Base-by-base conservation (phyloP, 2,113 vertebrate species). In the Geococcyx californianus region DNA sequence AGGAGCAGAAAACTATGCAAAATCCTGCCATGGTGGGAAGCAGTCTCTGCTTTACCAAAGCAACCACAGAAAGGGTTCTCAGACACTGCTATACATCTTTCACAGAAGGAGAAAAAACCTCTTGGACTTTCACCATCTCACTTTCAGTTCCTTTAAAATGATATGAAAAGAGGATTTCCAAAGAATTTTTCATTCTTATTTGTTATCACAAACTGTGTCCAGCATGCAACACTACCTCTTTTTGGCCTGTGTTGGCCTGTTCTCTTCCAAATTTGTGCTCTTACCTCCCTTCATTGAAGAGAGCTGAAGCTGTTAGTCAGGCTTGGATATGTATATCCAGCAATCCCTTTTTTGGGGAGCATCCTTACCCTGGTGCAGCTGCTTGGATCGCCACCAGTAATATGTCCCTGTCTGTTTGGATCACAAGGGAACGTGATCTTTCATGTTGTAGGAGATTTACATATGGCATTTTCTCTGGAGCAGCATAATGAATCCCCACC, bases 401-500 rank as follows among this genome's bases (percentile, higher is more conserved):
- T 38, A 42, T 11, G 72, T 86, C 87, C 79, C 79, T 82, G 60
- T 58, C 69, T 67, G 54, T 93, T 88, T 90, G 83, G 68, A 95
- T 92, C 82, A 92, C 3, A 2, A 74, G 34, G 40, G 56, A 95
- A 84, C 0, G 3, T 44, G 76, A 97, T 90, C 79, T 95, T 94
- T 95, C 90, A 74, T 80, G 68, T 63, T 75, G 73, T 15, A 85
- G 89, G 87, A 89, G 82, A 91, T 93, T 95, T 95, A 80, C 95
- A 93, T 60, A 29, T 67, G 82, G 72, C 75, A 93, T 94, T 83
- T 93, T 88, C 87, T 80, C 66, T 91, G 75, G 63, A 91, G 59
- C 72, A 70, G 55, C 55, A 47, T 31, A 86, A 87, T 25, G 40
- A 93, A 91, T 80, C 90, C 55, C 59, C 90, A 95, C 87, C 67